These are phyloP conservation scores for Pogonocherus hispidulus DNA, from an alignment of 2,888 invertebrate genomes.

Conservation along the genomic window DNA sequence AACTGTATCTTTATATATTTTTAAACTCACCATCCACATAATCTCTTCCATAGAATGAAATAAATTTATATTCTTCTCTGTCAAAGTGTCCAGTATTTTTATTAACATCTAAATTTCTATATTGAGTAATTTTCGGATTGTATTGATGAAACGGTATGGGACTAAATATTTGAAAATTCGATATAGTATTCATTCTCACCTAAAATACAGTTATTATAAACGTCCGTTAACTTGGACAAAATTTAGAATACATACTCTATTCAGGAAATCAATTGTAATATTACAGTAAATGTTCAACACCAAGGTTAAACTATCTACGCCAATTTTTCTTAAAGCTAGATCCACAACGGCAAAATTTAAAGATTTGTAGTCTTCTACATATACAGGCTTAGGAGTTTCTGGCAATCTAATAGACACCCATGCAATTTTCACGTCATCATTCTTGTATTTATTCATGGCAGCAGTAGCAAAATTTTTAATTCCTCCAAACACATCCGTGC, in stretches of 20 bases:
- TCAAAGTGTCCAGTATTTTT: slow-evolving; percentile 87
- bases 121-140: slow-evolving; percentile 76
- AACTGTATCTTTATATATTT: neutral
- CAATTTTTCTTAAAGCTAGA: slow-evolving; percentile 78
- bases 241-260: slow-evolving; percentile 74
- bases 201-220: slow-evolving; percentile 61
- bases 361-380: slow-evolving; percentile 61
- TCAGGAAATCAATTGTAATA: slow-evolving; percentile 87
- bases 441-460: slow-evolving; percentile 76
- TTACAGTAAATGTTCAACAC: slow-evolving; percentile 78
- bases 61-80: slow-evolving; percentile 77
- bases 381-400: slow-evolving; percentile 39
- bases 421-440: slow-evolving; percentile 77
- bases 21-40: slow-evolving; percentile 75
- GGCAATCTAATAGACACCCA: slow-evolving; percentile 81
- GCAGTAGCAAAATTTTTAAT: slow-evolving; percentile 77
- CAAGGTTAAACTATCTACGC: slow-evolving; percentile 81
- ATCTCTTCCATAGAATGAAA: slow-evolving; percentile 89
- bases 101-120: slow-evolving; percentile 75
- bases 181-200: slow-evolving; percentile 96
- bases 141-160: slow-evolving; percentile 94
- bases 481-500: slow-evolving; percentile 62
- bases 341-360: slow-evolving; percentile 76
- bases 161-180: slow-evolving; percentile 89
- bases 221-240: neutral